Percentiles rank a stretch among this genome's conserved stretches.
These are phyloP conservation scores for Manis javanica DNA, from an alignment of 2,797 vertebrate species.

Conservation along the genomic window DNA sequence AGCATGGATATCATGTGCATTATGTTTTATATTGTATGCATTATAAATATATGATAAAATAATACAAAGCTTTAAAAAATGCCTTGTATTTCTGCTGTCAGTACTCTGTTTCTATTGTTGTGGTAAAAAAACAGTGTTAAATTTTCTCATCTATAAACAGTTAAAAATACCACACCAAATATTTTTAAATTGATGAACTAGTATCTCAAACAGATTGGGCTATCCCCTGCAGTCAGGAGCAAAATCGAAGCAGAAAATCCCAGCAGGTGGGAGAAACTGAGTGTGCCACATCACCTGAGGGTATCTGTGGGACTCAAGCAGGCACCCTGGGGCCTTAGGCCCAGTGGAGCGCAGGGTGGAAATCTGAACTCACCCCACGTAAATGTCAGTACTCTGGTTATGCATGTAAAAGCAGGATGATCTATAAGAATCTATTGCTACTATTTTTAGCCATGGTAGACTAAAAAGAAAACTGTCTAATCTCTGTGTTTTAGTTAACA, in stretches of 20 bases:
- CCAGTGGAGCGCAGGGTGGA: neutral
- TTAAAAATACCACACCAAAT: neutral
- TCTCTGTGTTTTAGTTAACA: neutral
- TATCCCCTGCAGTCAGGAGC: neutral
- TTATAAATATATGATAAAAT: neutral
- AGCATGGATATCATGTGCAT: neutral
- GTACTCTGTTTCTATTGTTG: neutral
- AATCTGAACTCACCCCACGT: neutral
- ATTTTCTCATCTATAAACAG: neutral
- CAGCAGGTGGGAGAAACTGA: neutral
- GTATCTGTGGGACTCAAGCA: rapidly evolving
- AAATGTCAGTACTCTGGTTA: neutral
- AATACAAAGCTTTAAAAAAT: neutral
- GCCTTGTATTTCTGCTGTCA: neutral
- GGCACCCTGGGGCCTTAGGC: neutral
- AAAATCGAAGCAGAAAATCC: neutral
- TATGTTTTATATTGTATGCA: neutral
- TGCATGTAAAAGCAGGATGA: neutral
- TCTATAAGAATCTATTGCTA: neutral
- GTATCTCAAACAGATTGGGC: neutral
- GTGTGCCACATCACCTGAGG: neutral
- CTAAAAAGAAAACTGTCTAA: neutral
- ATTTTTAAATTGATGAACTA: neutral
- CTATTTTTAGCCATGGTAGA: neutral
- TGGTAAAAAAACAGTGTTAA: neutral